Evolutionary conservation across 1,140 invertebrate species (phyloP).

Genomic region (Trypoxylus dichotomus): DNA sequence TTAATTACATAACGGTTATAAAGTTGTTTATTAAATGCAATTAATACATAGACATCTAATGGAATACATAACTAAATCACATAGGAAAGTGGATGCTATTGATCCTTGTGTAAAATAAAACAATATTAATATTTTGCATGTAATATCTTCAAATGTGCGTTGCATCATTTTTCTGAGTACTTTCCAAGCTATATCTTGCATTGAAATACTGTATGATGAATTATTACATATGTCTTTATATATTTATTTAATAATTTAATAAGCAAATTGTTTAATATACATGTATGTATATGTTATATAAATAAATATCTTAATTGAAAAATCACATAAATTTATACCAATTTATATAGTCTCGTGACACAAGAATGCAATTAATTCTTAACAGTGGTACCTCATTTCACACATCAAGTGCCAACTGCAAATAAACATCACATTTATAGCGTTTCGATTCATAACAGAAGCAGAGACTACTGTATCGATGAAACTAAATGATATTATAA

Average conservation of each 20-base stretch:
- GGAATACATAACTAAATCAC: neutral
- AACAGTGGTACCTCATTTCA: slow-evolving; percentile 24
- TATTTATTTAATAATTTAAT: slow-evolving; percentile 24
- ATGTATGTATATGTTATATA: slow-evolving; percentile 18
- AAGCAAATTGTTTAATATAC: slow-evolving; percentile 3
- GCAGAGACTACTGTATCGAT: slow-evolving; percentile 27
- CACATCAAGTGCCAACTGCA: slow-evolving; percentile 30
- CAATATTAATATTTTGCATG: too few species aligned
- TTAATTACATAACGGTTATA: neutral
- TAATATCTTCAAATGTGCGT: too few species aligned
- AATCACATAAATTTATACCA: slow-evolving; percentile 26
- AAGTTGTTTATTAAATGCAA: neutral
- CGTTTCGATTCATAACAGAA: slow-evolving; percentile 25
- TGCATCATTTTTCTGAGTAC: neutral
- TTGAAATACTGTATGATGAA: neutral
- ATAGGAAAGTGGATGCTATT: neutral
- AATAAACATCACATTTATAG: slow-evolving; percentile 29
- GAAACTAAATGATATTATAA: slow-evolving; percentile 27
- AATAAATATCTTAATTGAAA: slow-evolving; percentile 24
- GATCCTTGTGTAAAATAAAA: too few species aligned
- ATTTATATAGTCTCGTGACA: slow-evolving; percentile 19
- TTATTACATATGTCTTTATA: slow-evolving; percentile 10
- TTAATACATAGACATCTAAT: neutral
- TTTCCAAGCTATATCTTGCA: neutral
- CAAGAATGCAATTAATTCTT: slow-evolving; percentile 26